phyloP scores from a whole-genome alignment of 2,888 invertebrate species.

The Aricia artaxerxes region DNA sequence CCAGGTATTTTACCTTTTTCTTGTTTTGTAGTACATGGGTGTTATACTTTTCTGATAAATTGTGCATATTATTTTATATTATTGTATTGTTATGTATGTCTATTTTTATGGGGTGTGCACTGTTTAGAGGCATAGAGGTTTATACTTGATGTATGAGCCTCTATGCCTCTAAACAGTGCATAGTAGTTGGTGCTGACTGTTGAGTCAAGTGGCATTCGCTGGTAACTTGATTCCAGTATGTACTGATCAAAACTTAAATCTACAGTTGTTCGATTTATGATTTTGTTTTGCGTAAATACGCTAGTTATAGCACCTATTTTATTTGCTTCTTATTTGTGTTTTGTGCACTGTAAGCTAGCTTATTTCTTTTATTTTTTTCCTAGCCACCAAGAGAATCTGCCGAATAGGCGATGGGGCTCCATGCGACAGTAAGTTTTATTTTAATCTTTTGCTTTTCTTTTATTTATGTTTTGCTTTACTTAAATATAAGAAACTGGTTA shows the following conservation, averaged over 20 bases:
- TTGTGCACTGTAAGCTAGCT: conserved; percentile 49
- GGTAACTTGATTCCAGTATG: neutral
- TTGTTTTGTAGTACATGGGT: neutral
- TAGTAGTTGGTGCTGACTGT: too few species aligned
- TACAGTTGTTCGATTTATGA: neutral
- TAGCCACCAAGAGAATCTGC: conserved; percentile 78
- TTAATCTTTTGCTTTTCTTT: conserved; percentile 24
- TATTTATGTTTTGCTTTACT: too few species aligned
- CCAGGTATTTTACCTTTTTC: conserved; percentile 79
- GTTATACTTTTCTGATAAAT: neutral
- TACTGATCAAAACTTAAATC: neutral
- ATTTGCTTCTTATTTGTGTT: conserved; percentile 46
- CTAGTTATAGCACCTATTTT: conserved; percentile 36
- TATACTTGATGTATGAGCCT: too few species aligned
- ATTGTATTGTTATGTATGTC: neutral
- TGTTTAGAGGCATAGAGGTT: neutral
- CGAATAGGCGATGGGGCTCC: conserved; percentile 78
- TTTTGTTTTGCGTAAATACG: conserved; percentile 14
- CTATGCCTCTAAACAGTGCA: too few species aligned
- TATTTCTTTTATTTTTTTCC: conserved; percentile 60
- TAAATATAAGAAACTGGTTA: too few species aligned
- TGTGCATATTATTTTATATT: neutral
- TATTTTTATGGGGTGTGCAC: too few species aligned
- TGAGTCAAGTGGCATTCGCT: too few species aligned
- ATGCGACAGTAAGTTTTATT: conserved; percentile 77